A percentile compares a stretch with the other conserved stretches of the same genome.
Evolutionary conservation across 2,888 invertebrate genomes (phyloP).

Genomic region (Limenitis camilla): DNA sequence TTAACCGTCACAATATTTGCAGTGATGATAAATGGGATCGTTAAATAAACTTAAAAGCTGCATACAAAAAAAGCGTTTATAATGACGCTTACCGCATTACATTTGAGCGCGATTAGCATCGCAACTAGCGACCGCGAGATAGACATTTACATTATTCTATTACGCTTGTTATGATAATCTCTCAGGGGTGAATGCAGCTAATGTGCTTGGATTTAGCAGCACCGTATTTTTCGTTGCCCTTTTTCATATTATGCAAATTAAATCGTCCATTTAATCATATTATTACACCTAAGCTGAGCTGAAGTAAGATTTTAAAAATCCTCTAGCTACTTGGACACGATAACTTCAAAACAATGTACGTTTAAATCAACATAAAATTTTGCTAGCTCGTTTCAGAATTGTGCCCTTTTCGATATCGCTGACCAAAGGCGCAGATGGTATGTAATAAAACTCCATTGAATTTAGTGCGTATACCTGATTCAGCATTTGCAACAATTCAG

Average conservation of each 20-base stretch:
- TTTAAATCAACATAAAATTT: too few species aligned
- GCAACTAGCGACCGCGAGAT: constrained; percentile 41
- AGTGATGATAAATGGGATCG: constrained; percentile 58
- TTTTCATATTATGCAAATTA: constrained; percentile 34
- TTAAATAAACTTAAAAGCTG: constrained; percentile 46
- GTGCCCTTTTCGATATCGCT: too few species aligned
- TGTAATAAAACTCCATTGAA: constrained; percentile 5
- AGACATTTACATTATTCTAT: constrained; percentile 64
- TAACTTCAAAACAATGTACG: too few species aligned
- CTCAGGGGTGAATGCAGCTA: constrained; percentile 53
- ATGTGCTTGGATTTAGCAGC: constrained; percentile 51
- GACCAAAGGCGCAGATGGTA: too few species aligned
- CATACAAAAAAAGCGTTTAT: constrained; percentile 54
- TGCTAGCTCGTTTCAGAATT: too few species aligned
- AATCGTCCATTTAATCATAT: constrained; percentile 12
- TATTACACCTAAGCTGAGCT: neutral
- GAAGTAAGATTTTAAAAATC: neutral
- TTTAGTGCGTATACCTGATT: constrained; percentile 37
- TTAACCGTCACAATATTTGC: constrained; percentile 67
- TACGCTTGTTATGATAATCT: constrained; percentile 65
- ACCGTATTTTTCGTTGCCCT: constrained; percentile 41
- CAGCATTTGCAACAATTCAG: constrained; percentile 52
- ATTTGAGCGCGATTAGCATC: constrained; percentile 55
- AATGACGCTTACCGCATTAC: constrained; percentile 55
- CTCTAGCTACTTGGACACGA: neutral